Evolutionary conservation across 2,797 vertebrate genomes (phyloP).

Genomic region (Tiaroga cobitis): DNA sequence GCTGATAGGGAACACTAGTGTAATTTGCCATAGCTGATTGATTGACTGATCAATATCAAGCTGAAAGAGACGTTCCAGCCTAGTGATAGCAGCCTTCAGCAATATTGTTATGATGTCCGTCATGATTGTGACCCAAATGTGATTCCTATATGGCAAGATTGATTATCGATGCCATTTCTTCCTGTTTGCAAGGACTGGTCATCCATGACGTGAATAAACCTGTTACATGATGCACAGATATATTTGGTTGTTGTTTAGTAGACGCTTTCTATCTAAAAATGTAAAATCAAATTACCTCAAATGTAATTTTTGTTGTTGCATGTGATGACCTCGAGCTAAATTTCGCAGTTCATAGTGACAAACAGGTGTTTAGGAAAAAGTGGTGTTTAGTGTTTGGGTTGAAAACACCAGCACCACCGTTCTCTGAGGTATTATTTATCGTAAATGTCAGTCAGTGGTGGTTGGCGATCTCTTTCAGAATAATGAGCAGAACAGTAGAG

Average conservation of each 20-base stretch:
- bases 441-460: slow-evolving; percentile 3
- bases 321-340: slow-evolving; percentile 20
- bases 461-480: slow-evolving; percentile 4
- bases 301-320: slow-evolving; percentile 14
- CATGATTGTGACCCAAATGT: slow-evolving; percentile 31
- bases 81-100: slow-evolving; percentile 7
- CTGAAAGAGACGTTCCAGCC: not conserved
- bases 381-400: not conserved
- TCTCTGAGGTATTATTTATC: not conserved
- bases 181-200: not conserved
- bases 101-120: slow-evolving; percentile 22
- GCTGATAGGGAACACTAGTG: not conserved
- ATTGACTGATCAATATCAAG: slow-evolving; percentile 30
- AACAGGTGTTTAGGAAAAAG: slow-evolving; percentile 23
- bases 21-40: slow-evolving; percentile 3
- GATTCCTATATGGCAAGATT: slow-evolving; percentile 7
- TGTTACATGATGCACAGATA: not conserved
- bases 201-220: not conserved
- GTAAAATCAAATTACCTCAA: slow-evolving; percentile 2
- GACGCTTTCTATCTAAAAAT: not conserved
- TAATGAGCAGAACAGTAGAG: slow-evolving; percentile 25
- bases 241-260: not conserved
- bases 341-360: not conserved
- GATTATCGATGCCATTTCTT: not conserved
- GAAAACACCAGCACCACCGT: not conserved